A percentile compares a stretch with the other conserved stretches of the same genome.
phyloP scores from a whole-genome alignment of 1,140 invertebrate genomes.

The Fopius arisanus region DNA sequence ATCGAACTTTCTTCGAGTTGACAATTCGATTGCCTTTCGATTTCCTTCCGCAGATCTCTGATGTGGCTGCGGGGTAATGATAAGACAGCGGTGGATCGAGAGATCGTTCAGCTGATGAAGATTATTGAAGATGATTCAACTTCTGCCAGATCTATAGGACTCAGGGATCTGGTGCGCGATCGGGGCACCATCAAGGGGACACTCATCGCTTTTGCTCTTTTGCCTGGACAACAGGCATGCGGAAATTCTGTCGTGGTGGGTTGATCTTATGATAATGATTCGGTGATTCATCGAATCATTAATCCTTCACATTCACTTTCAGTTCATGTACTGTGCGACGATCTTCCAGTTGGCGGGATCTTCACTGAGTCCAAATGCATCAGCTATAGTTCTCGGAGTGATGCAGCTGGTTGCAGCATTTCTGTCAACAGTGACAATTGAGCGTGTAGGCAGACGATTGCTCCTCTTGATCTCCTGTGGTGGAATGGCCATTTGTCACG shows the following conservation, averaged over 20 bases:
- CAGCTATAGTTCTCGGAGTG: slow-evolving; percentile 65
- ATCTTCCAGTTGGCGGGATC: slow-evolving; percentile 67
- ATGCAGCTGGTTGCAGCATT: slow-evolving; percentile 63
- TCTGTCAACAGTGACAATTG: slow-evolving; percentile 66
- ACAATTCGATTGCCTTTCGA: background rate
- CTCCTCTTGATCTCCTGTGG: slow-evolving; percentile 66
- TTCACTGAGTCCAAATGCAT: slow-evolving; percentile 57
- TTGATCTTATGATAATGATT: background rate
- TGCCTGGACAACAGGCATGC: slow-evolving; percentile 56
- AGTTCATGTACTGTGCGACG: slow-evolving; percentile 64
- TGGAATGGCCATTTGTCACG: slow-evolving; percentile 60
- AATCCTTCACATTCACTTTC: slow-evolving; percentile 23
- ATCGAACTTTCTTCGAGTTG: too few relatives aligned
- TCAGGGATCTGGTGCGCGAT: slow-evolving; percentile 49
- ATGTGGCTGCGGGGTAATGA: slow-evolving; percentile 65
- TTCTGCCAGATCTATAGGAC: slow-evolving; percentile 30
- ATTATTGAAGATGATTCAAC: slow-evolving; percentile 41
- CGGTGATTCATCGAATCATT: too few relatives aligned
- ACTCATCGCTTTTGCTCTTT: slow-evolving; percentile 61
- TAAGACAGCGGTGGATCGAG: slow-evolving; percentile 48
- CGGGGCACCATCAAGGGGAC: slow-evolving; percentile 54
- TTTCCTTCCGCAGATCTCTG: slow-evolving; percentile 54
- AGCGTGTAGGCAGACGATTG: slow-evolving; percentile 68
- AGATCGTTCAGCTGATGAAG: slow-evolving; percentile 44
- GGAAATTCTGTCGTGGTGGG: slow-evolving; percentile 59